These are phyloP conservation scores for Sorex fumeus DNA, from an alignment of 2,113 vertebrate species.

Conservation along the genomic window DNA sequence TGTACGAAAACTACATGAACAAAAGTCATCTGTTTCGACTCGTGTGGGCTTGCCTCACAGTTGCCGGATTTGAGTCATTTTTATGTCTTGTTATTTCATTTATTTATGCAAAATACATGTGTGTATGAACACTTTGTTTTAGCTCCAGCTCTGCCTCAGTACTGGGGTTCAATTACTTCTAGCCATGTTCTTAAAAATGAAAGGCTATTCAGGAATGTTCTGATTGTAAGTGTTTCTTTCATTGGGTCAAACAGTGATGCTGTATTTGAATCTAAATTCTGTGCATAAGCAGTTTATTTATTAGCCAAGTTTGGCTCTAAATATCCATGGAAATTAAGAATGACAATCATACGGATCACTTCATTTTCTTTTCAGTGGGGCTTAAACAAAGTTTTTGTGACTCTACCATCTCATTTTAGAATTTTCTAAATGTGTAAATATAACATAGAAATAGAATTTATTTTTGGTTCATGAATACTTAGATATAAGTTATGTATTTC, in stretches of 20 bases:
- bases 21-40: slow-evolving; percentile 97
- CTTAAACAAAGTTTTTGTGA: slow-evolving; percentile 93
- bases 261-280: slow-evolving; percentile 94
- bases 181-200: slow-evolving; percentile 89
- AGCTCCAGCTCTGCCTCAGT: slow-evolving; percentile 94
- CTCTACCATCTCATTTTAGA: slow-evolving; percentile 95
- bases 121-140: slow-evolving; percentile 97
- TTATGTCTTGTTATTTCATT: slow-evolving; percentile 97
- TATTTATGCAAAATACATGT: slow-evolving; percentile 99
- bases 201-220: slow-evolving; percentile 91
- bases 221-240: slow-evolving; percentile 90
- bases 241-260: slow-evolving; percentile 90
- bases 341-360: slow-evolving; percentile 94
- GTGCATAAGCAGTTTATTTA: slow-evolving; percentile 94
- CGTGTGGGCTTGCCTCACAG: slow-evolving; percentile 95
- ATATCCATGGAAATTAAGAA: slow-evolving; percentile 92
- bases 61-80: slow-evolving; percentile 96
- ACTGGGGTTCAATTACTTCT: slow-evolving; percentile 89
- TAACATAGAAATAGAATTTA: slow-evolving; percentile 98
- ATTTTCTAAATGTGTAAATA: slow-evolving; percentile 98
- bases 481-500: slow-evolving; percentile 98
- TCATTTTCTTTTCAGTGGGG: slow-evolving; percentile 90
- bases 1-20: slow-evolving; percentile 96
- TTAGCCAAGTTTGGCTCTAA: slow-evolving; percentile 97
- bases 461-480: slow-evolving; percentile 97